Conservation (phyloP, 2,888 invertebrate species). For the Callinectes sapidus region DNA sequence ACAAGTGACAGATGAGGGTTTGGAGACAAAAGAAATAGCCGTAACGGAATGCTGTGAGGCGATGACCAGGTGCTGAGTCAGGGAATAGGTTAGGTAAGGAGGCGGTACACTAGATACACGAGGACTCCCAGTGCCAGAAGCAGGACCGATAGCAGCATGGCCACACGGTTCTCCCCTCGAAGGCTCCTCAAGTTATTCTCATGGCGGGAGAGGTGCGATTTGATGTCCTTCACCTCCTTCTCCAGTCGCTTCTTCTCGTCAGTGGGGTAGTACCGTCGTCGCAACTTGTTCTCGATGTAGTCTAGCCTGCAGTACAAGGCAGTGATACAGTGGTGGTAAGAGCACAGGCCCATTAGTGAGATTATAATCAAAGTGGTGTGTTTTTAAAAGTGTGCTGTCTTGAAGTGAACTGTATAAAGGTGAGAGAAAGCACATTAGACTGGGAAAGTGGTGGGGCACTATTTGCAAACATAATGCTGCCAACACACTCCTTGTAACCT, state of each 20-base stretch:
- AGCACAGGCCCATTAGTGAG: background rate
- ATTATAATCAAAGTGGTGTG: no score
- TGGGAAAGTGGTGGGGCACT: background rate
- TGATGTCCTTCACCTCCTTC: slow-evolving; percentile 63
- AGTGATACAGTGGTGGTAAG: background rate
- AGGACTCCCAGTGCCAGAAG: slow-evolving; percentile 51
- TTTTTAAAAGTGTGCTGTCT: background rate
- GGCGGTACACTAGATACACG: slow-evolving; percentile 54
- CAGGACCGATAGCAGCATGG: slow-evolving; percentile 61
- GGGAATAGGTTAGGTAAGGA: slow-evolving; percentile 29
- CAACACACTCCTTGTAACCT: background rate
- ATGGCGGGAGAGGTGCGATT: slow-evolving; percentile 59
- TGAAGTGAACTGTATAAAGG: background rate
- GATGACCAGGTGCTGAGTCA: background rate
- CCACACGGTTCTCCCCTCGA: slow-evolving; percentile 64
- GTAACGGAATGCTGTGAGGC: background rate
- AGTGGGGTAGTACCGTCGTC: slow-evolving; percentile 55
- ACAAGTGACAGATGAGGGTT: background rate
- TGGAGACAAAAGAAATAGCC: background rate
- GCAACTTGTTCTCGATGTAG: slow-evolving; percentile 54
- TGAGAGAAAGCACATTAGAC: background rate
- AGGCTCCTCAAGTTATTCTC: slow-evolving; percentile 54
- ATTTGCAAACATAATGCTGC: no score
- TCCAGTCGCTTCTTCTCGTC: slow-evolving; percentile 62
- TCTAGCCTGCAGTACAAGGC: slow-evolving; percentile 47